Conservation (phyloP, 2,888 invertebrate species). For the Drosophila mulleri region DNA sequence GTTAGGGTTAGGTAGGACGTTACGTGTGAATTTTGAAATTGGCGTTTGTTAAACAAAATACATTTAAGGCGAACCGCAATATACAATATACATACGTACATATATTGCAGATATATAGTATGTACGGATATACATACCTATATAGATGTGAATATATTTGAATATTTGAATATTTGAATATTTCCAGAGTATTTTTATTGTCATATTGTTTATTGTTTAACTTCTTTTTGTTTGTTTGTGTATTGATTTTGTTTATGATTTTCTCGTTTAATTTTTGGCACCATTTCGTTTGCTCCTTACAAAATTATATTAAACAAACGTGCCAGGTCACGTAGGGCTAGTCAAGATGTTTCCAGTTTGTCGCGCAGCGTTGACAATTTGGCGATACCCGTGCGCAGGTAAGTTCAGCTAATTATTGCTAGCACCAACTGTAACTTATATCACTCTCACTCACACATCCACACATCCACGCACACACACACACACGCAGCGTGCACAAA, state of each 20-base stretch:
- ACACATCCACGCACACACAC: not conserved
- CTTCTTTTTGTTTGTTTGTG: slow-evolving; percentile 50
- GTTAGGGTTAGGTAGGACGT: slow-evolving; percentile 6
- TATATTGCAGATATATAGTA: not conserved
- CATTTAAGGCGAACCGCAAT: slow-evolving; percentile 1
- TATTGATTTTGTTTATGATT: slow-evolving; percentile 68
- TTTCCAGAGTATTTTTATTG: not conserved
- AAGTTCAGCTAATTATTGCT: slow-evolving; percentile 78
- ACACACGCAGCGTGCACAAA: not conserved
- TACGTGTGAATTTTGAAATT: slow-evolving; percentile 60
- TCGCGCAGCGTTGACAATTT: slow-evolving; percentile 89
- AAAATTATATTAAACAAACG: slow-evolving; percentile 46
- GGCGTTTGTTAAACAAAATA: slow-evolving; percentile 69
- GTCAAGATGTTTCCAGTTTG: slow-evolving; percentile 90
- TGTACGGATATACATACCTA: not conserved
- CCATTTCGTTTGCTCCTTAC: slow-evolving; percentile 79
- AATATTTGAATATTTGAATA: not conserved
- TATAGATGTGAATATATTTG: slow-evolving; percentile 14
- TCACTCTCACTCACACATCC: not conserved
- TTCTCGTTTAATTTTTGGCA: slow-evolving; percentile 71
- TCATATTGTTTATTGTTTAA: slow-evolving; percentile 30
- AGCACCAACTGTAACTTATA: slow-evolving; percentile 14
- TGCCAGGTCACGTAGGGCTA: slow-evolving; percentile 93
- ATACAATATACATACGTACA: too few relatives aligned
- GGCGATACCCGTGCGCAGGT: slow-evolving; percentile 87